Evolutionary conservation across 1,140 invertebrate genomes (phyloP).

Genomic region (Drosophila carrolli): DNA sequence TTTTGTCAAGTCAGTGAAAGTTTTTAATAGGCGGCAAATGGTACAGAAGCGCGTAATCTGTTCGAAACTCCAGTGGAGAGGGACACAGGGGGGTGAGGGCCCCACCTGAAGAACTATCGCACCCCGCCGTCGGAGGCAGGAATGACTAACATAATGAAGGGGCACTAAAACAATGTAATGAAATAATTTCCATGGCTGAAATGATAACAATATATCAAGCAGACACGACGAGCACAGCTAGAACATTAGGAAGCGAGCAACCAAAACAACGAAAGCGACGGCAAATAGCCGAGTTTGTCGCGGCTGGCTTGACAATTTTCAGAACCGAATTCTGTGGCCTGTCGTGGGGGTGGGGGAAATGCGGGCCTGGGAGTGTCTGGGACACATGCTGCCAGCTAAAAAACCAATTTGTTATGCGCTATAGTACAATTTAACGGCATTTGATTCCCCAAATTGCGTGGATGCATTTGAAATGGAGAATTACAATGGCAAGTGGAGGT

Average conservation of each 20-base stretch:
- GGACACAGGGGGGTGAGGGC: too few relatives aligned
- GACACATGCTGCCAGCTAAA: slow-evolving; percentile 58
- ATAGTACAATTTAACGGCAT: slow-evolving; percentile 73
- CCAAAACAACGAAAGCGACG: slow-evolving; percentile 32
- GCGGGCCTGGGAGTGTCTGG: slow-evolving; percentile 48
- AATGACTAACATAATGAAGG: slow-evolving; percentile 67
- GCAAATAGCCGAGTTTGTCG: slow-evolving; percentile 32
- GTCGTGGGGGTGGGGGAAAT: not conserved
- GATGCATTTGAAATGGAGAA: slow-evolving; percentile 43
- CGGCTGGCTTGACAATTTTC: slow-evolving; percentile 56
- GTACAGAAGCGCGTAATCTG: slow-evolving; percentile 8
- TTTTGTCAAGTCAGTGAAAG: slow-evolving; percentile 54
- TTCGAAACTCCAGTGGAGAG: not conserved
- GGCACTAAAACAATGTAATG: slow-evolving; percentile 73
- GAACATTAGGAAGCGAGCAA: slow-evolving; percentile 40
- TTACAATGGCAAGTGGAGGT: not conserved
- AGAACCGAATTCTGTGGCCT: slow-evolving; percentile 17
- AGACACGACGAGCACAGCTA: slow-evolving; percentile 46
- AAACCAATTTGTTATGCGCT: slow-evolving; percentile 76
- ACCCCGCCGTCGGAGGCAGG: not conserved
- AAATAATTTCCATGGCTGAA: slow-evolving; percentile 81
- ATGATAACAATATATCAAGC: slow-evolving; percentile 83
- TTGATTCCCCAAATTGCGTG: slow-evolving; percentile 66
- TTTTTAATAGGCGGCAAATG: slow-evolving; percentile 54
- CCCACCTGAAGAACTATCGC: not conserved